phyloP scores from a whole-genome alignment of 2,797 vertebrate genomes.

The Sebastes alutus region DNA sequence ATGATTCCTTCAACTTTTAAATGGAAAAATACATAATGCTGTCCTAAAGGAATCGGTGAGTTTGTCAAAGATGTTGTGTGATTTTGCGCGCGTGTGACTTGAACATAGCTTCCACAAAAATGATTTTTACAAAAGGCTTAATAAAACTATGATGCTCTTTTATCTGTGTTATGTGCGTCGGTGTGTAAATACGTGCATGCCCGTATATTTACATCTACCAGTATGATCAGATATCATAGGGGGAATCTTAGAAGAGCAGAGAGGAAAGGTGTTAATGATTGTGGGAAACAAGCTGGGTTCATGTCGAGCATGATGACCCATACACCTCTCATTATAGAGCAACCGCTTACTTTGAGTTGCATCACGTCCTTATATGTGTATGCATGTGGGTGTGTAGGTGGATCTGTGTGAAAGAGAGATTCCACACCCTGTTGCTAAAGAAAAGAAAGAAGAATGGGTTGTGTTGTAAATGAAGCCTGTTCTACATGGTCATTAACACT shows the following conservation, averaged over 20 bases:
- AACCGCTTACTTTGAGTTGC: constrained; percentile 34
- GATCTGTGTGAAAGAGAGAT: constrained; percentile 13
- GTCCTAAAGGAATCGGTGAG: background rate
- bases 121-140: background rate
- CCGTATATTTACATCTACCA: background rate
- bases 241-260: background rate
- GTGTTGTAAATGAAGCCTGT: background rate
- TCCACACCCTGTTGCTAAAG: background rate
- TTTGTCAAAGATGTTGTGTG: background rate
- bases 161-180: background rate
- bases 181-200: background rate
- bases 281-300: background rate
- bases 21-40: background rate
- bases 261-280: constrained; percentile 23
- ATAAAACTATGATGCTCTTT: background rate
- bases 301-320: constrained; percentile 8
- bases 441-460: background rate
- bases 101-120: background rate
- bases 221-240: background rate
- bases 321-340: constrained; percentile 27
- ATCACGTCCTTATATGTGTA: constrained; percentile 26
- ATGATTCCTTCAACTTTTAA: background rate
- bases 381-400: constrained; percentile 1
- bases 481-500: background rate
- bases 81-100: background rate